Evolutionary conservation across 53 echinoderm and acorn worm genomes (phyloP).

Genomic region (Pentamera pediparva): DNA sequence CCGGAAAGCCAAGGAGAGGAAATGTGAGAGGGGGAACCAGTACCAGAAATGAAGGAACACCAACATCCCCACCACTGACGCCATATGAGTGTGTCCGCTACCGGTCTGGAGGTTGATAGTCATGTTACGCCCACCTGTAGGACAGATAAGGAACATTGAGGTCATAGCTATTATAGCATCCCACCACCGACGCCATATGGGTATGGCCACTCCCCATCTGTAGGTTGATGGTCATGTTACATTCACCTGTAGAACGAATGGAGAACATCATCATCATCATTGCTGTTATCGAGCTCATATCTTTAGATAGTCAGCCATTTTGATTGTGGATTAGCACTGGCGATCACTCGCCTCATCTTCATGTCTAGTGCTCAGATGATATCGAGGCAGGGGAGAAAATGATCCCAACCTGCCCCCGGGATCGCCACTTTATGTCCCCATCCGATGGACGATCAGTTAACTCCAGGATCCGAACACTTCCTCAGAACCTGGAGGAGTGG

Average conservation of each 20-base stretch:
- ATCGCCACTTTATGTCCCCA: too few species aligned
- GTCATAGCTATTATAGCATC: too few species aligned
- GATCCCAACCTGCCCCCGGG: too few species aligned
- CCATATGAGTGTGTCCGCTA: constrained; percentile 91
- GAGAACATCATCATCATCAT: background rate
- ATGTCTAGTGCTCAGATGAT: too few species aligned
- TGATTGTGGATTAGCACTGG: too few species aligned
- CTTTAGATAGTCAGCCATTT: too few species aligned
- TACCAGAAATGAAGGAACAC: constrained; percentile 99
- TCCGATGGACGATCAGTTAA: too few species aligned
- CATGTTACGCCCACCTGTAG: constrained; percentile 84
- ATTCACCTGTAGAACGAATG: constrained; percentile 55
- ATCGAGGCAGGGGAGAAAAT: too few species aligned
- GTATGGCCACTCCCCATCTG: constrained; percentile 82
- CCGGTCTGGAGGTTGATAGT: constrained; percentile 83
- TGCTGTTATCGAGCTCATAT: background rate
- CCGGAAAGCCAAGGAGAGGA: constrained; percentile 78
- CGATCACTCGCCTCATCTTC: too few species aligned
- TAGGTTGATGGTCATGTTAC: constrained; percentile 79
- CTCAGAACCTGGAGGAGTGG: too few species aligned
- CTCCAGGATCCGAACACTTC: too few species aligned
- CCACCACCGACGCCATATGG: constrained; percentile 82
- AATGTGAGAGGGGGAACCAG: constrained; percentile 94
- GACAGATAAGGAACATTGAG: background rate
- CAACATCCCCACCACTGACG: constrained; percentile 82